Evolutionary conservation across 1,140 invertebrate genomes (phyloP), one percentile per base, ranked within the genome.

Genomic region (Eumeta japonica): DNA sequence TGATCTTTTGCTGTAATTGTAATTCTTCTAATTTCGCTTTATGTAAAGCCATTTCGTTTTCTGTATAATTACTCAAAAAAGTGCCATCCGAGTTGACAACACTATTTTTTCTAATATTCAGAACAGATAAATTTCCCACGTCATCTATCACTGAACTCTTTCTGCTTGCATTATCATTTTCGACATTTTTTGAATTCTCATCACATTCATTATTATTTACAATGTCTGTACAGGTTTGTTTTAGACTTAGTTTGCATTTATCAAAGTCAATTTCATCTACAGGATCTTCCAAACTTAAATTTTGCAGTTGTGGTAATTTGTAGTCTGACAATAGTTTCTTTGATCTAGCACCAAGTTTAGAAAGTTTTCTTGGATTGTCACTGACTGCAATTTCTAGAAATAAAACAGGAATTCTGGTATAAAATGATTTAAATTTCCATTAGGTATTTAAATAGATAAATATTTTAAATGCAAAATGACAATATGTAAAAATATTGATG

Each of bases 1-100:
- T 86, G 36, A 83, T 55, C 55, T 84, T 87, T 49, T 88, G 86
- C 43, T 83, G 77, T 16, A 81, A 57, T 58, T 87, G 82, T 47
- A 89, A 82, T 42, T 84, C 81, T 43, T 83, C 79, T 12, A 89
- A 47, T 41, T 77, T 75, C 0, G 54, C 51, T 37, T 55, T 65
- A 40, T 75, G 72, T 5, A 47, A 55, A 9, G 47, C 55, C 28
- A 58, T 24, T n/a, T 66, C 57, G 62, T 67, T 52, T 39, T 73
- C 66, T 16, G 60, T 53, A 38, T 75, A 70, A 41, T 65, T 60
- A 28, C 55, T 58, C 4, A 67, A 45, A 42, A 62, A 61, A 4
- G 57, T 39, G 30, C 48, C 32, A 34, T 37, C 49, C n/a, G 39
- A 37, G 24, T 27, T 46, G 29, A 46, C 59, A 38, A 58, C 52